Evolutionary conservation across 1,140 invertebrate species (phyloP).

Genomic region (Thaumetopoea pityocampa): DNA sequence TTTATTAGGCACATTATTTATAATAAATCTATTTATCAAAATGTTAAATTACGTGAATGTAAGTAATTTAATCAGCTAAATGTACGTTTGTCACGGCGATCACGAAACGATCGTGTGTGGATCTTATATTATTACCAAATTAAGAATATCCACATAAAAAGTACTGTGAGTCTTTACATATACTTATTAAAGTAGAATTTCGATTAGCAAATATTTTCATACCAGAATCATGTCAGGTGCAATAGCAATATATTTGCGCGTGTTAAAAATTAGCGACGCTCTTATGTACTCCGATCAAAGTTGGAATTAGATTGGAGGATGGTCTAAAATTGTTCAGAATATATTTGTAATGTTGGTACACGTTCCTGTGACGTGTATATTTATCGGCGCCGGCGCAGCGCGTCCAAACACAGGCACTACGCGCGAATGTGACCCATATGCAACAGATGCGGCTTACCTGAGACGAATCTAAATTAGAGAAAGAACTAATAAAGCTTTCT

Average conservation of each 20-base stretch:
- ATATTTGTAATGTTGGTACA: conserved; percentile 23
- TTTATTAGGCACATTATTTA: too few relatives aligned
- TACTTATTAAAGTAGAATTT: not conserved
- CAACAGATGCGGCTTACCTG: conserved; percentile 25
- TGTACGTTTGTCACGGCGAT: conserved; percentile 41
- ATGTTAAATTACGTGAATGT: conserved; percentile 8
- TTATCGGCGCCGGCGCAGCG: conserved; percentile 54
- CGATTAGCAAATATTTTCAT: conserved; percentile 3
- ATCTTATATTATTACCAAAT: conserved; percentile 18
- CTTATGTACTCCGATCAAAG: not conserved
- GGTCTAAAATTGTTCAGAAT: conserved; percentile 10
- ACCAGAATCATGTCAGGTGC: conserved; percentile 10
- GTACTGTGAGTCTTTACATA: not conserved
- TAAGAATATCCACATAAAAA: not conserved
- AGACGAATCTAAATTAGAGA: conserved; percentile 21
- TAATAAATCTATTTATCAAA: not conserved
- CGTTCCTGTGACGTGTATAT: conserved; percentile 63
- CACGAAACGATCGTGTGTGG: conserved; percentile 32
- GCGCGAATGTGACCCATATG: conserved; percentile 66
- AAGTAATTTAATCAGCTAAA: conserved; percentile 33
- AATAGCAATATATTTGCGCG: conserved; percentile 1
- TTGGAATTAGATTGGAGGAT: conserved; percentile 9
- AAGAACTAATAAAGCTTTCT: too few relatives aligned
- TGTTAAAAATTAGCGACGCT: not conserved
- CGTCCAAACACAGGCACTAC: conserved; percentile 52